Evolutionary conservation across 2,888 invertebrate genomes (phyloP).

Genomic region (Eupithecia subfuscata): DNA sequence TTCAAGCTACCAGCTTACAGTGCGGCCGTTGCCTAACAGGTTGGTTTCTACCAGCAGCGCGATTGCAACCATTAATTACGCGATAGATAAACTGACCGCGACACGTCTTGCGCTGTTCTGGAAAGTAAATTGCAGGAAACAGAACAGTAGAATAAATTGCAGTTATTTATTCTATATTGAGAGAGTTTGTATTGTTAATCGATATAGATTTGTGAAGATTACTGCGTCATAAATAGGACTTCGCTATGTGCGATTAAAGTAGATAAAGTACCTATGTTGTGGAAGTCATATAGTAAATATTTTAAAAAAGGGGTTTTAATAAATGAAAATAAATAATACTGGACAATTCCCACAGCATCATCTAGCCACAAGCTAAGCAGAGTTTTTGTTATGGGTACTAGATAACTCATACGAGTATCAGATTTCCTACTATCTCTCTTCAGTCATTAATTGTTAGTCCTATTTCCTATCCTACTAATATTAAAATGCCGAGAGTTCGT

Average conservation of each 20-base stretch:
- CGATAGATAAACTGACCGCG: constrained; percentile 37
- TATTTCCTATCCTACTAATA: no score
- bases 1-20: not conserved
- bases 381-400: no score
- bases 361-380: no score
- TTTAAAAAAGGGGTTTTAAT: no score
- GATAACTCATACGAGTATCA: no score
- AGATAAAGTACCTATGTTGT: not conserved
- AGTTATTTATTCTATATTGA: constrained; percentile 30
- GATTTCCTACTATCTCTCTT: no score
- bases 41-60: constrained; percentile 22
- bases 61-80: constrained; percentile 36
- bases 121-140: constrained; percentile 35
- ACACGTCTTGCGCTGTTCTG: constrained; percentile 38
- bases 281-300: no score
- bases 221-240: not conserved
- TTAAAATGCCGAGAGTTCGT: no score
- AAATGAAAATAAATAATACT: no score
- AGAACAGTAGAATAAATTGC: constrained; percentile 31
- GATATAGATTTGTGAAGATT: not conserved
- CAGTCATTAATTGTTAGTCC: no score
- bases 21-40: constrained; percentile 23
- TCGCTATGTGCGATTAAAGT: not conserved
- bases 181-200: constrained; percentile 13
- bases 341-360: no score